Evolutionary conservation across 2,113 vertebrate genomes (phyloP), one percentile per base, ranked within the genome.

Genomic region (Hystrix cristata): DNA sequence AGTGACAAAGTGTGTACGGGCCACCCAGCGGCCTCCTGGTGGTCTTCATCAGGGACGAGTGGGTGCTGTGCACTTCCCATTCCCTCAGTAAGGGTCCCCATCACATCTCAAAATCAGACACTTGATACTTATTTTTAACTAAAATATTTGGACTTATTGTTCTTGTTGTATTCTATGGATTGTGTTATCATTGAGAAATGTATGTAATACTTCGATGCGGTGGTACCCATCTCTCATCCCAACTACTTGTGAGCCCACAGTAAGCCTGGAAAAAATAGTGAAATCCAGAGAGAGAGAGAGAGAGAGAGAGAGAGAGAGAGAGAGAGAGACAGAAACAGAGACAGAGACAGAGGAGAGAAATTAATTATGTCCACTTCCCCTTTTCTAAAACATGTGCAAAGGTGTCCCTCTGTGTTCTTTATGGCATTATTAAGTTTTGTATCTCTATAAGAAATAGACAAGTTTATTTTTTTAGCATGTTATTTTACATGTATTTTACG

Each of bases 361-460:
- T 84, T 93, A 95, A 84, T 95, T 80, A 83, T 81, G 79, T 31
- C 31, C 29, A 72, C 51, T 65, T 67, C 31, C 85, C 64, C 67
- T 89, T 95, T 96, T 85, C 51, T 74, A 53, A 91, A 78, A 57
- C 48, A 64, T 64, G 14, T 18, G 48, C 31, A 38, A 13, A 74
- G 25, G 27, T 67, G 7, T 23, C 16, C 23, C 19, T 81, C 71
- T 85, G 38, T 62, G 62, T 91, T 91, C 43, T 78, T 72, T 60
- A 79, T 48, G 51, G 27, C 34, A 60, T n/a, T 93, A 55, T 83
- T 72, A 86, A 92, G 31, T 94, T 97, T 76, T 13, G 71, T 87
- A 4, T 87, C n/a, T 34, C 34, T 55, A 11, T 65, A 72, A 89
- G 48, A 65, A 93, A 38, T 62, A 94, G 16, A 84, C 65, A 34